These are phyloP conservation scores for Lysandra bellargus DNA, from an alignment of 2,888 invertebrate species.

Conservation along the genomic window DNA sequence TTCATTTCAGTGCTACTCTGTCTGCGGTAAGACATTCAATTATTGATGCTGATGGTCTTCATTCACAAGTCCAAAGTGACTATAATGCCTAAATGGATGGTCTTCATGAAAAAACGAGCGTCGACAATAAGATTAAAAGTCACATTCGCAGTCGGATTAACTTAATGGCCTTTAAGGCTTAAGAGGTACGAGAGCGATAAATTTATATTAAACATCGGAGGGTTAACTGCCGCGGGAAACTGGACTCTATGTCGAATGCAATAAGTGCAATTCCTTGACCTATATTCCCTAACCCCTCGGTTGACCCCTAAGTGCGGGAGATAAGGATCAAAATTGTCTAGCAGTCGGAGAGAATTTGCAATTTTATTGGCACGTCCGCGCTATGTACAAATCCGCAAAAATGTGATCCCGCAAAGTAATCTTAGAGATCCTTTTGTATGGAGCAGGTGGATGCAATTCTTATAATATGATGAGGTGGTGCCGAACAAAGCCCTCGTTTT, in stretches of 20 bases:
- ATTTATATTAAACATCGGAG: constrained; percentile 24
- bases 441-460: not conserved
- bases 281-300: not conserved
- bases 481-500: not conserved
- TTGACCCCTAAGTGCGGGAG: not conserved
- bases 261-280: constrained; percentile 12
- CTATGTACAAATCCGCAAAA: constrained; percentile 9
- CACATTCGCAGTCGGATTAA: constrained; percentile 1
- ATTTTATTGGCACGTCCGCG: constrained; percentile 26
- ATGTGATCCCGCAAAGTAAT: constrained; percentile 4
- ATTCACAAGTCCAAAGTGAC: not conserved
- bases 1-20: not conserved
- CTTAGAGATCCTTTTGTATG: not conserved
- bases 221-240: not conserved
- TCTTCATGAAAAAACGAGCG: not conserved
- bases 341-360: constrained; percentile 13
- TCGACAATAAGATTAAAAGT: constrained; percentile 15
- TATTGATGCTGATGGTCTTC: not conserved
- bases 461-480: not conserved
- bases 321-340: not conserved
- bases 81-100: not conserved
- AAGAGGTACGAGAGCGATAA: constrained; percentile 19
- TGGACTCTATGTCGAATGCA: not conserved
- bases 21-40: not conserved
- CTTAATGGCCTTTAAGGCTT: constrained; percentile 10